Conservation (phyloP, 2,797 vertebrate species). For the Apodemus agrarius region DNA sequence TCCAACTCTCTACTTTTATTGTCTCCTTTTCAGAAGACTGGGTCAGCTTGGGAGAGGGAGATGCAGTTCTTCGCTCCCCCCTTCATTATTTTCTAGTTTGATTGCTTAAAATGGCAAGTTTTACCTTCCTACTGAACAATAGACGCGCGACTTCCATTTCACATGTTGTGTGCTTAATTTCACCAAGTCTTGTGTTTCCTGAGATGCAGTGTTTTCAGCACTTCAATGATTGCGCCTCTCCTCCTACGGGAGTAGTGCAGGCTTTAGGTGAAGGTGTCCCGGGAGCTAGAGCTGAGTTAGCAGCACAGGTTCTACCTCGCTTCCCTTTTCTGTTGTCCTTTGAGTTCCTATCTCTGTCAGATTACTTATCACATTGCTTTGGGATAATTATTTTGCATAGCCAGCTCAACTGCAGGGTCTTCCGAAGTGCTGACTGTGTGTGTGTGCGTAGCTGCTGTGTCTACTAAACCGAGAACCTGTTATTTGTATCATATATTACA, state of each 20-base stretch:
- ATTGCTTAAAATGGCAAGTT: not conserved
- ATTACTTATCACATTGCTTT: slow-evolving; percentile 57
- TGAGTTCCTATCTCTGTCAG: slow-evolving; percentile 43
- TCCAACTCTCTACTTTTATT: not conserved
- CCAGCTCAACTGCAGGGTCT: slow-evolving; percentile 18
- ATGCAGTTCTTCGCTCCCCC: not conserved
- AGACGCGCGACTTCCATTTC: slow-evolving; percentile 1
- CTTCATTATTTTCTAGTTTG: slow-evolving; percentile 37
- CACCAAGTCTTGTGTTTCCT: slow-evolving; percentile 47
- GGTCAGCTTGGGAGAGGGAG: not conserved
- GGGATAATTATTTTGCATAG: slow-evolving; percentile 4
- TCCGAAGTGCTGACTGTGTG: not conserved
- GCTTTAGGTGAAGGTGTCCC: slow-evolving; percentile 2
- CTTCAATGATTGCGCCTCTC: not conserved
- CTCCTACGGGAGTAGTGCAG: not conserved
- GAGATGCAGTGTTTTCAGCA: slow-evolving; percentile 35
- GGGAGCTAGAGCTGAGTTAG: not conserved
- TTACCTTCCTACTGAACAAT: slow-evolving; percentile 58
- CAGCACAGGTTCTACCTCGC: not conserved
- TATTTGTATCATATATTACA: not conserved
- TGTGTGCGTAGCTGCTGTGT: not conserved
- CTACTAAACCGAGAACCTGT: not conserved
- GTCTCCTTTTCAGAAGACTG: slow-evolving; percentile 14
- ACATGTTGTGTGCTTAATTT: slow-evolving; percentile 61
- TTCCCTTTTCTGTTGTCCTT: slow-evolving; percentile 29